These are phyloP conservation scores for Tryphoninae sp. DNA, from an alignment of 2,888 invertebrate genomes.

Conservation along the genomic window DNA sequence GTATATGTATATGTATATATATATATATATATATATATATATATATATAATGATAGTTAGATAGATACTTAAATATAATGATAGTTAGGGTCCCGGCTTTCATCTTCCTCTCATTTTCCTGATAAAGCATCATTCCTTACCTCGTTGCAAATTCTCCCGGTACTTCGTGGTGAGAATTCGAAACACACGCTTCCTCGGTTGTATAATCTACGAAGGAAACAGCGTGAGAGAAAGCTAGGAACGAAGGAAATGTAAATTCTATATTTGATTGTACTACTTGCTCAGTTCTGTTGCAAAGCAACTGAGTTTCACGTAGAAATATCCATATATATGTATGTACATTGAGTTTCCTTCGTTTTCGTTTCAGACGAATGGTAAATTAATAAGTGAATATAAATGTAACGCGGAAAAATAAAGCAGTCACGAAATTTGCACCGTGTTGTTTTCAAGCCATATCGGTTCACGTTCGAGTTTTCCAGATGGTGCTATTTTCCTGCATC, in stretches of 20 bases:
- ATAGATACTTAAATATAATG: no score
- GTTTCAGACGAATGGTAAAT: not conserved
- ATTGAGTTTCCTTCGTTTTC: not conserved
- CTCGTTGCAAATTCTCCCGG: slow-evolving; percentile 32
- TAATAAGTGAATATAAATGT: slow-evolving; percentile 7
- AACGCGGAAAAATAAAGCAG: not conserved
- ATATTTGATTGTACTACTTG: slow-evolving; percentile 37
- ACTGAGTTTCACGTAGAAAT: slow-evolving; percentile 2
- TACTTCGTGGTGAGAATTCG: slow-evolving; percentile 42
- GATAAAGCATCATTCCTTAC: slow-evolving; percentile 22
- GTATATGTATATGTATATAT: not conserved
- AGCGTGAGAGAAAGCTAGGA: not conserved
- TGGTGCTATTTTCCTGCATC: not conserved
- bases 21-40: not conserved
- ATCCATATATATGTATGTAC: not conserved
- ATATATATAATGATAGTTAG: not conserved
- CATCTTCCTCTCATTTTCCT: slow-evolving; percentile 17
- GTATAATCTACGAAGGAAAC: not conserved
- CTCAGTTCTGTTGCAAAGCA: not conserved
- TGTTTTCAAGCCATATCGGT: slow-evolving; percentile 30
- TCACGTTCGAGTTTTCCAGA: slow-evolving; percentile 4
- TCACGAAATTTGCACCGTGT: not conserved
- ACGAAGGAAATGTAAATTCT: slow-evolving; percentile 45
- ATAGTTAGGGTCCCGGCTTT: not conserved
- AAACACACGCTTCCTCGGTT: slow-evolving; percentile 9